These are phyloP conservation scores for Ramphastos sulfuratus DNA, from an alignment of 2,113 vertebrate genomes.

Conservation along the genomic window DNA sequence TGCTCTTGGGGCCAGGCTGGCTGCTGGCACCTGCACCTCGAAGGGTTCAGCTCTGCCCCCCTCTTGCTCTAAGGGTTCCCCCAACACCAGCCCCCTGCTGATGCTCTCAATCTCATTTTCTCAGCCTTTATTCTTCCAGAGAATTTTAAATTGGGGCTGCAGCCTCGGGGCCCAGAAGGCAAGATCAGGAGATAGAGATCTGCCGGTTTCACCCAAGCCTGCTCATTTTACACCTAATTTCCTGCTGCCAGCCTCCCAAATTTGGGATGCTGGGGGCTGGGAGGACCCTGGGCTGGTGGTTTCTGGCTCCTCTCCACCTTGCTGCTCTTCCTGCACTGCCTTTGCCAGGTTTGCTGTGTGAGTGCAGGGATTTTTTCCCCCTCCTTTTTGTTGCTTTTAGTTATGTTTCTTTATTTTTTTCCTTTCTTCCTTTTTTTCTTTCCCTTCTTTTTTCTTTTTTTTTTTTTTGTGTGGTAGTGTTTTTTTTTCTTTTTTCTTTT, in stretches of 20 bases:
- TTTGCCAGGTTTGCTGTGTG: rapidly evolving
- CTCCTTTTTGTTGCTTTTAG: too few species aligned
- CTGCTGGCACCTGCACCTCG: too few species aligned
- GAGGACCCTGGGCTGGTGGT: not conserved
- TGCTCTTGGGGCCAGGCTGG: too few species aligned
- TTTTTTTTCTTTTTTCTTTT: too few species aligned
- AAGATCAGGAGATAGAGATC: not conserved
- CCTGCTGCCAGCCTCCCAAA: not conserved
- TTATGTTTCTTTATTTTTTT: too few species aligned
- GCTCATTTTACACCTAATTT: not conserved
- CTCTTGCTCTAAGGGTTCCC: too few species aligned
- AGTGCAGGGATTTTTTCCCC: rapidly evolving
- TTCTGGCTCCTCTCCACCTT: rapidly evolving
- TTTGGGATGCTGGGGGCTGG: not conserved
- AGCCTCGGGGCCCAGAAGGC: conserved; percentile 3
- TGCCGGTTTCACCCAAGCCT: not conserved
- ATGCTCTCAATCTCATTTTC: too few species aligned
- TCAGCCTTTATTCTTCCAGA: not conserved
- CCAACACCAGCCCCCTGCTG: too few species aligned
- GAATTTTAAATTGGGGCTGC: not conserved
- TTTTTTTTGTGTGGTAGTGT: too few species aligned
- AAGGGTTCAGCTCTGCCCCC: too few species aligned
- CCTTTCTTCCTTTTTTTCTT: too few species aligned
- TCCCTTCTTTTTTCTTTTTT: too few species aligned
- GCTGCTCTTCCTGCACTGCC: rapidly evolving